phyloP scores from a whole-genome alignment of 1,140 invertebrate species.

The Drosophila ohnishii region DNA sequence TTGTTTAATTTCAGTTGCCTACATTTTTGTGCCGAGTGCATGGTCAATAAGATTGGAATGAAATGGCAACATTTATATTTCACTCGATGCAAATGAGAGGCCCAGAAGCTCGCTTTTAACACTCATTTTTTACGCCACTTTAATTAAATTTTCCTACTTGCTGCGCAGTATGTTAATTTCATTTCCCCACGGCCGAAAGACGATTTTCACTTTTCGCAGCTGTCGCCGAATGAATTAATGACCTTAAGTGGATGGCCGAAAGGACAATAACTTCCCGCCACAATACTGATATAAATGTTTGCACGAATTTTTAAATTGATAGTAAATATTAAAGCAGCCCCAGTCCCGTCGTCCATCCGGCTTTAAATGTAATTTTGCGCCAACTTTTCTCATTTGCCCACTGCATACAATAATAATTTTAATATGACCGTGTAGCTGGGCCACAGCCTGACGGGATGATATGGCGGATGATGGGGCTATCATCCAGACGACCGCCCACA shows the following conservation, averaged over 20 bases:
- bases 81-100: constrained; percentile 33
- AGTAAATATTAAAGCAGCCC: constrained; percentile 53
- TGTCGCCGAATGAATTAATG: constrained; percentile 52
- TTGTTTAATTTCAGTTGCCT: neutral
- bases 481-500: constrained; percentile 50
- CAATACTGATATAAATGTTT: constrained; percentile 45
- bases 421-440: constrained; percentile 61
- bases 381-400: constrained; percentile 70
- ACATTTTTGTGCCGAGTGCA: neutral
- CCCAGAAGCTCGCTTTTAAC: constrained; percentile 19
- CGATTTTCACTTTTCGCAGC: constrained; percentile 40
- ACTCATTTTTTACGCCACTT: constrained; percentile 37
- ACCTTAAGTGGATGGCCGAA: constrained; percentile 41
- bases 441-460: constrained; percentile 23
- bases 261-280: constrained; percentile 48
- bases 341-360: neutral
- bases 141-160: constrained; percentile 53
- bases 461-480: constrained; percentile 47
- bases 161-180: constrained; percentile 51
- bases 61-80: constrained; percentile 29
- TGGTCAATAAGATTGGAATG: constrained; percentile 37
- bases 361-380: constrained; percentile 62
- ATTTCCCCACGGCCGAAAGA: constrained; percentile 24
- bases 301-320: constrained; percentile 49
- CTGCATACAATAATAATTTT: constrained; percentile 67